Evolutionary conservation across 2,113 vertebrate species (phyloP).

Genomic region (Bubo scandiacus): DNA sequence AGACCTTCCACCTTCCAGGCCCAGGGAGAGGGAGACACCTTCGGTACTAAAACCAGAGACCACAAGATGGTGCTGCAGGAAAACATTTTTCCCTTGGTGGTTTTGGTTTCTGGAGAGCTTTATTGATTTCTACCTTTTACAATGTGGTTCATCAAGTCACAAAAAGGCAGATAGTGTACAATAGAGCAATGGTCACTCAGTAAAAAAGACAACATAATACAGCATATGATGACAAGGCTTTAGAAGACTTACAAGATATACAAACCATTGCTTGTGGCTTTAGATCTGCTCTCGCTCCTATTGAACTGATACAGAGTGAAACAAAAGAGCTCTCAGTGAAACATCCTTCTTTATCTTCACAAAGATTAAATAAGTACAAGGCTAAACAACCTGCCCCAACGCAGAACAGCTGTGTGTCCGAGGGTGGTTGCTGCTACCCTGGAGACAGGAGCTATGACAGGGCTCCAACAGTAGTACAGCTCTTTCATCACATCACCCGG

Average conservation of each 20-base stretch:
- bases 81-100: neutral
- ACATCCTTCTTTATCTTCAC: slow-evolving; percentile 1
- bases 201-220: slow-evolving; percentile 42
- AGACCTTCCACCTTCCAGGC: neutral
- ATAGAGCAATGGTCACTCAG: slow-evolving; percentile 28
- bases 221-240: slow-evolving; percentile 39
- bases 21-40: neutral
- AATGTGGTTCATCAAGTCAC: slow-evolving; percentile 3
- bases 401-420: neutral
- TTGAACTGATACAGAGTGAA: neutral
- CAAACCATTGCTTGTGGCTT: slow-evolving; percentile 40
- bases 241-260: slow-evolving; percentile 40
- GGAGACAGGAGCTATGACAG: neutral
- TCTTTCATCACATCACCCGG: neutral
- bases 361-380: slow-evolving; percentile 24
- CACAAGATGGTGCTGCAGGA: slow-evolving; percentile 72
- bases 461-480: neutral
- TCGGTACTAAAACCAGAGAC: neutral
- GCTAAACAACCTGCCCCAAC: neutral
- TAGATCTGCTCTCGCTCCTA: neutral
- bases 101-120: neutral
- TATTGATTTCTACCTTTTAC: slow-evolving; percentile 42
- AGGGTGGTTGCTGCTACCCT: neutral
- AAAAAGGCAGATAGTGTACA: slow-evolving; percentile 14
- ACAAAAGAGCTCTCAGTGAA: slow-evolving; percentile 23